Conservation (phyloP, 1,140 invertebrate species). For the Kradibia gibbosae region DNA sequence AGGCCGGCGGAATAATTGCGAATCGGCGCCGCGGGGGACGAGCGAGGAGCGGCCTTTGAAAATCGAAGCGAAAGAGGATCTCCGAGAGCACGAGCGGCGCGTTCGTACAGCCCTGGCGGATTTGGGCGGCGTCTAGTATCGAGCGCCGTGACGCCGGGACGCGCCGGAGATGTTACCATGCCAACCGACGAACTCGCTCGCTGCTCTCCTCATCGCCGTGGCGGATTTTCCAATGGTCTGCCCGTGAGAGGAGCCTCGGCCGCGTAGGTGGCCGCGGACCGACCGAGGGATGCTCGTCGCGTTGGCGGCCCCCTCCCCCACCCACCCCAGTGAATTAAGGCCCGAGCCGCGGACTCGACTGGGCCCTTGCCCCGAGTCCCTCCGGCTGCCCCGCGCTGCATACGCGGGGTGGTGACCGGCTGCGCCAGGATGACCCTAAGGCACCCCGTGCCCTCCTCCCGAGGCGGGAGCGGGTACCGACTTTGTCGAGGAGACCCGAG, state of each 20-base stretch:
- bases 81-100: conserved; percentile 12
- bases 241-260: neutral
- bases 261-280: neutral
- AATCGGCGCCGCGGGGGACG: neutral
- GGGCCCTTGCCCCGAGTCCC: neutral
- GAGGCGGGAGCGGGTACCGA: neutral
- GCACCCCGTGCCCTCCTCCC: neutral
- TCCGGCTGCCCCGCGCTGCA: neutral
- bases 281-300: neutral
- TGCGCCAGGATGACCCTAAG: no score
- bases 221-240: conserved; percentile 23
- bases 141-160: conserved; percentile 70
- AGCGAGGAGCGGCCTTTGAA: neutral
- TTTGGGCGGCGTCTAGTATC: conserved; percentile 73
- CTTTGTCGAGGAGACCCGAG: neutral
- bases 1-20: neutral
- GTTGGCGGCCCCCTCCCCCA: no score
- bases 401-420: no score
- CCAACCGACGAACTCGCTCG: conserved; percentile 63
- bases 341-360: conserved; percentile 16
- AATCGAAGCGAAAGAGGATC: conserved; percentile 8
- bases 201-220: neutral
- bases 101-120: conserved; percentile 58
- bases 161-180: conserved; percentile 71
- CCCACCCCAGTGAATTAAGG: no score